Evolutionary conservation across 2,113 vertebrate genomes (phyloP), one percentile per base, ranked within the genome.

Genomic region (Antennarius striatus): DNA sequence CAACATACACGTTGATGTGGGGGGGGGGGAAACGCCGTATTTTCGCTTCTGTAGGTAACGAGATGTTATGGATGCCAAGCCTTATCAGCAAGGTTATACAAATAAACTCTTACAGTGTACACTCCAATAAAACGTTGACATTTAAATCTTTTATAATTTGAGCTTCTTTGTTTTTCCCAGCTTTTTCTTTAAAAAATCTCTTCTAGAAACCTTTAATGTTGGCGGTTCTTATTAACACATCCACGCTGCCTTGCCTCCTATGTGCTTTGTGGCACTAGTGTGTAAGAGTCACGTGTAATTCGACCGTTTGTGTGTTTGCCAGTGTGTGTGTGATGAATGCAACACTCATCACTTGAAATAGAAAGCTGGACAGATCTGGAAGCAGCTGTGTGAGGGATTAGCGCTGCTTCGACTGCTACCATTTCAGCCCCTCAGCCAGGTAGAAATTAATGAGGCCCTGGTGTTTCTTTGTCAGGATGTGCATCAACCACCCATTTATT

Each of bases 51-150:
- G 60, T 72, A 66, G 77, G 64, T 74, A 63, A 77, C 46, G 64
- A 79, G 75, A 52, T 68, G 81, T 63, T 82, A 79, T 85, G 78
- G 84, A 92, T 86, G 67, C 76, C 78, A 86, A 89, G 68, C 91
- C 88, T 91, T 84, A 70, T 40, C 72, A 87, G 40, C 68, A 60
- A 87, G 85, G 81, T 86, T 81, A 68, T 78, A 86, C 84, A 87
- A 81, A 75, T 81, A 85, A 73, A 78, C 79, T 84, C 73, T 75
- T 83, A 90, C 90, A 88, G 73, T 87, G 85, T 90, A 88, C 79
- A 88, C 89, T 89, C 64, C 86, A 94, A 88, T 93, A 88, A 83
- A 93, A 74, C 76, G 91, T 83, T 87, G 79, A 86, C 86, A 89
- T 90, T 88, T 89, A 86, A 74, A 69, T 72, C 71, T 9, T 15